These are phyloP conservation scores for Ailuropoda melanoleuca DNA, from an alignment of 2,113 vertebrate species.

Conservation along the genomic window DNA sequence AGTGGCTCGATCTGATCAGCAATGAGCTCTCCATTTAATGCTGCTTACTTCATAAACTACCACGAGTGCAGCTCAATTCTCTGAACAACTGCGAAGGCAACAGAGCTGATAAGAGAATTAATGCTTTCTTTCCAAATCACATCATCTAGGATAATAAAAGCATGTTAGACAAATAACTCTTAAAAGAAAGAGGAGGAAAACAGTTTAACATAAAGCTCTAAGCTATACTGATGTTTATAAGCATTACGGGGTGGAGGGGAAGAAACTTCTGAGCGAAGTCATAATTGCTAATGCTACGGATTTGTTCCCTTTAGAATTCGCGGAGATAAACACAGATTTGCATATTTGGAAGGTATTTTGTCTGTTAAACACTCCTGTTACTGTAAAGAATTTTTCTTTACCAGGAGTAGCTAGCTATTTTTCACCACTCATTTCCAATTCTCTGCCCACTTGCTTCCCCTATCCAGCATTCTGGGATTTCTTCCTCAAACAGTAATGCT, in stretches of 20 bases:
- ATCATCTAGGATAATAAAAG: slow-evolving; percentile 81
- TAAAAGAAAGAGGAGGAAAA: slow-evolving; percentile 55
- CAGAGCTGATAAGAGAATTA: slow-evolving; percentile 81
- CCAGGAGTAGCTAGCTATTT: background rate
- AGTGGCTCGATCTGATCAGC: background rate
- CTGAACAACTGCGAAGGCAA: slow-evolving; percentile 79
- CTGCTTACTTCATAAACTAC: slow-evolving; percentile 79
- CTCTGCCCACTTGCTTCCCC: background rate
- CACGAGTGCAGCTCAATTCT: slow-evolving; percentile 75
- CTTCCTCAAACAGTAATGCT: background rate
- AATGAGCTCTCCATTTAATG: slow-evolving; percentile 50
- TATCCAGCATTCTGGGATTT: background rate
- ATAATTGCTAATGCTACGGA: slow-evolving; percentile 48
- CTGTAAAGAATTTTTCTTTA: slow-evolving; percentile 7
- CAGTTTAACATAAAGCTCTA: slow-evolving; percentile 57
- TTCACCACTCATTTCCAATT: background rate
- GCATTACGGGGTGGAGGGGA: background rate
- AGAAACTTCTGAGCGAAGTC: slow-evolving; percentile 13
- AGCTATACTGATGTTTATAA: slow-evolving; percentile 57
- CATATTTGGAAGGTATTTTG: slow-evolving; percentile 55
- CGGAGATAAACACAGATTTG: slow-evolving; percentile 57
- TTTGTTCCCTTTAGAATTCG: slow-evolving; percentile 56
- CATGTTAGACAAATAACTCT: slow-evolving; percentile 72
- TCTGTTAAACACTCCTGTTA: slow-evolving; percentile 19
- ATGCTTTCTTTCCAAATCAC: slow-evolving; percentile 73